phyloP scores from a whole-genome alignment of 2,888 invertebrate genomes.

The Camptogramma bilineatum region DNA sequence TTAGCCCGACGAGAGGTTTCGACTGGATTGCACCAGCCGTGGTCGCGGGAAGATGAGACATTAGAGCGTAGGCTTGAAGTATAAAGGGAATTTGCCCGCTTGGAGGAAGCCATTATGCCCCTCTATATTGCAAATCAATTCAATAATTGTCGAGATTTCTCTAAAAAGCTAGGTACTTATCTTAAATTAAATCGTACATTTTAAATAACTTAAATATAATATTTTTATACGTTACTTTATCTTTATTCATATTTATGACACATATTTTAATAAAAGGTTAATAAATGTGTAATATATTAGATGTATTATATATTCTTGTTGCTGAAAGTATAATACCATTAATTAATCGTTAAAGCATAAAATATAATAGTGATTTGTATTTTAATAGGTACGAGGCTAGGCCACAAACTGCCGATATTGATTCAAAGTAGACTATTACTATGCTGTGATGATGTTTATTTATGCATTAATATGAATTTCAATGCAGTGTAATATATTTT shows the following conservation, averaged over 20 bases:
- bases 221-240: constrained; percentile 21
- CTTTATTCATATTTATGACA: constrained; percentile 21
- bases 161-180: constrained; percentile 16
- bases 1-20: too few relatives aligned
- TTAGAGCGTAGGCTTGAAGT: too few relatives aligned
- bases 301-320: constrained; percentile 18
- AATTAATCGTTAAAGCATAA: constrained; percentile 41
- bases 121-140: constrained; percentile 21
- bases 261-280: constrained; percentile 23
- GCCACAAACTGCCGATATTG: constrained; percentile 41
- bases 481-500: constrained; percentile 8
- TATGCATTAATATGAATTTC: constrained; percentile 24
- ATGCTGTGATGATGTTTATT: constrained; percentile 57
- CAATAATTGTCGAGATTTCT: constrained; percentile 22
- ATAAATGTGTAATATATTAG: constrained; percentile 24
- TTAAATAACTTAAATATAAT: constrained; percentile 10
- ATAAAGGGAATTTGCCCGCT: neutral
- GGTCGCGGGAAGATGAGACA: too few relatives aligned
- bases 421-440: constrained; percentile 58
- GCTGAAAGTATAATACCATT: constrained; percentile 38
- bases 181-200: constrained; percentile 5
- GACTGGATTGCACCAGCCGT: too few relatives aligned
- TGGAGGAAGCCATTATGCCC: neutral
- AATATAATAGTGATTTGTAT: constrained; percentile 50
- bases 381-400: constrained; percentile 54